Evolutionary conservation across 1,140 invertebrate genomes (phyloP), one percentile per base, ranked within the genome.

Genomic region (Parapsyche elsis): DNA sequence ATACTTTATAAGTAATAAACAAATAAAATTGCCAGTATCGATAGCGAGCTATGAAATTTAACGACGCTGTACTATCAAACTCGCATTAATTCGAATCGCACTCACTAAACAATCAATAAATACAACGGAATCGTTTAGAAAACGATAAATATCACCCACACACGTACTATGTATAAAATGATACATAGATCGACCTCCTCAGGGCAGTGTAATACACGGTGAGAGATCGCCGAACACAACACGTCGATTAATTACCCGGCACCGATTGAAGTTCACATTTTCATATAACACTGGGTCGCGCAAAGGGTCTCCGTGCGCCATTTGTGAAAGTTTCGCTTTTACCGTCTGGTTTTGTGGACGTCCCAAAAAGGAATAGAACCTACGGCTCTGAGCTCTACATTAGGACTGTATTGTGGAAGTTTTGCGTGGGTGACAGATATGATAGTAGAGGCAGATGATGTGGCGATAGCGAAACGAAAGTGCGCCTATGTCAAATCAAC

Each of bases 381-480:
- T 53, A 53, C 49, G 49, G 49, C 49, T 53, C 16, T 16, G 2
- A 53, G 49, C 10, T 53, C 49, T 16, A 53, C 49, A 53, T 53
- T 53, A 53, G 49, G 49, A 53, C 49, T 16, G 49, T 53, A 53
- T 53, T 53, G 16, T 53, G 10, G 49, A 14, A 12, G 49, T 16
- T 12, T 53, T 14, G 49, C 49, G 16, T 53, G 49, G 49, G 10
- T 53, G 16, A 53, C 49, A 38, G 2, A 10, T 53, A 10, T 12
- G 49, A 14, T 12, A 16, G 49, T 12, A 7, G 49, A 53, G 16
- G 16, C 16, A 53, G 49, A 16, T 53, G 49, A 67, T 67, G 64
- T 26, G 64, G 24, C 64, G 64, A 67, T 67, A 67, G 64, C 64
- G 21, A 67, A 67, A 67, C 64, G 64, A 67, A 67, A 67, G 64